These are phyloP conservation scores for Coremacera marginata DNA, from an alignment of 2,888 invertebrate species.

Conservation along the genomic window DNA sequence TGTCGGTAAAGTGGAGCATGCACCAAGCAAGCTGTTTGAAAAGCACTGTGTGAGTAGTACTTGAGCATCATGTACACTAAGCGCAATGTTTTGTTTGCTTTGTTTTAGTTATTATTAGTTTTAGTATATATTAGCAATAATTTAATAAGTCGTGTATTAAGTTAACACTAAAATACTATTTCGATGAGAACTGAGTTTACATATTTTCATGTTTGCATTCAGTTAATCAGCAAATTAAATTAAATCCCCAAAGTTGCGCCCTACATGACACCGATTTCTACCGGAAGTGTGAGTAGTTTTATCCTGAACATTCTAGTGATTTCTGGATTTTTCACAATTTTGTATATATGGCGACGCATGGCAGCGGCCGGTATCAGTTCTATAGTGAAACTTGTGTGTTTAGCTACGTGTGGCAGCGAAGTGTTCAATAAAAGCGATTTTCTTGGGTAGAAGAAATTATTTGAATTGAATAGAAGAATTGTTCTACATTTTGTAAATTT, in stretches of 20 bases:
- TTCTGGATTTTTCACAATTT: conserved; percentile 54
- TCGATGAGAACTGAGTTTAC: neutral
- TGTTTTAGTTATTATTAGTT: neutral
- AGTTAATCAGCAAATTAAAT: too few relatives aligned
- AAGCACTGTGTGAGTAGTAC: conserved; percentile 21
- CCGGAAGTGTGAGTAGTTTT: conserved; percentile 52
- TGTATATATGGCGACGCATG: conserved; percentile 56
- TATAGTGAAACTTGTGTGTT: conserved; percentile 54
- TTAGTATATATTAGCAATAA: neutral
- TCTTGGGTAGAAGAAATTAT: conserved; percentile 50
- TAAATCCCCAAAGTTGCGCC: conserved; percentile 12
- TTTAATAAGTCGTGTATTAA: too few relatives aligned
- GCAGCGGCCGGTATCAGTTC: conserved; percentile 56
- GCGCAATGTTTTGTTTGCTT: neutral
- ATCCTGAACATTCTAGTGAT: conserved; percentile 61
- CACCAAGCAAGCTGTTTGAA: neutral
- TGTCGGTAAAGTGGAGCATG: too few relatives aligned
- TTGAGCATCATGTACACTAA: neutral
- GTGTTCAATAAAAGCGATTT: conserved; percentile 46
- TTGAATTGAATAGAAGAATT: conserved; percentile 43
- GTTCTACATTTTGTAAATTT: conserved; percentile 50
- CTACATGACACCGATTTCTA: conserved; percentile 41
- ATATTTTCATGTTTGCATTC: too few relatives aligned
- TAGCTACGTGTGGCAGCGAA: conserved; percentile 37
- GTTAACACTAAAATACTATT: neutral